Evolutionary conservation across 2,113 vertebrate genomes (phyloP), one percentile per base, ranked within the genome.

Genomic region (Bufo bufo): DNA sequence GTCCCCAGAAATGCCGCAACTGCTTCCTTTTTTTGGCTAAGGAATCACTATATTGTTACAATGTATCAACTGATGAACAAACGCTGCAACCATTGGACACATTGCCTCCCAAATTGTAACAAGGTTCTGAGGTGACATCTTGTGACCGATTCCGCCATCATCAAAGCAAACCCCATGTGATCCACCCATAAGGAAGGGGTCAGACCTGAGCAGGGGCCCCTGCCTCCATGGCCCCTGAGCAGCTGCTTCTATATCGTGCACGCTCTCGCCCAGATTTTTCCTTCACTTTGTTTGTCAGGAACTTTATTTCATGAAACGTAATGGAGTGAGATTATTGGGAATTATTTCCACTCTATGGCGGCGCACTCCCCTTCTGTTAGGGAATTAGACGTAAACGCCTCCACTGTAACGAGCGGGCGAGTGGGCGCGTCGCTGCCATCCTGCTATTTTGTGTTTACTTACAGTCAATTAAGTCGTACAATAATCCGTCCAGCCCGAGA

Each of bases 391-490:
- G 92, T 92, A 94, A 95, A 92, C 93, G 94, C 94, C 92, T 94
- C 90, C 91, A 90, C 12, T 79, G 89, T 85, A 89, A 91, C 88
- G 93, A 91, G 90, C 93, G 92, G 91, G 90, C 92, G 90, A 92
- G 90, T 89, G 85, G 90, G 63, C 69, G 33, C 90, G 91, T 93
- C 92, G 89, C 92, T 90, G 88, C 91, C 90, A 85, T 90, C 84
- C 92, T 91, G 93, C 89, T 90, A 93, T 95, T 95, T 95, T 93
- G 91, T 90, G 90, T 92, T 94, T 93, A 95, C 92, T 91, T 90
- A 94, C 91, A 94, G 93, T 95, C 94, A 95, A 95, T 96, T 95
- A 96, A 94, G 91, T 95, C 91, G 92, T 91, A 90, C 93, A 94
- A 92, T 89, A 95, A 93, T 86, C 87, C 91, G 94, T 92, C 92